Evolutionary conservation across 2,113 vertebrate species (phyloP).

Genomic region (Ovibos moschatus): DNA sequence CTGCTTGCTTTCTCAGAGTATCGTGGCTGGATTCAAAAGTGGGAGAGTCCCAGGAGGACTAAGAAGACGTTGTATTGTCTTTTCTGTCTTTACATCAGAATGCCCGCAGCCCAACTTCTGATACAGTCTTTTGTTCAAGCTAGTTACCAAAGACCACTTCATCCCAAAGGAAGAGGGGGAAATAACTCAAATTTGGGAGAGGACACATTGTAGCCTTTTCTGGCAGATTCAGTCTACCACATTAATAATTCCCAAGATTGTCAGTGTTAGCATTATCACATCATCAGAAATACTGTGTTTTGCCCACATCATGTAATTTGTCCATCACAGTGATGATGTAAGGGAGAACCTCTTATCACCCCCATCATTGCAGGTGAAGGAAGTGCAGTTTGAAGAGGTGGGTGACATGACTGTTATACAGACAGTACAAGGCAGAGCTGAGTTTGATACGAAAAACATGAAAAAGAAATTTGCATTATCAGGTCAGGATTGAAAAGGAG

Average conservation of each 20-base stretch:
- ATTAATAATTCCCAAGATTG: too few relatives aligned
- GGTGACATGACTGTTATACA: background rate
- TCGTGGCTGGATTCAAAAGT: background rate
- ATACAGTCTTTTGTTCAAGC: background rate
- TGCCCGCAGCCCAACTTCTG: background rate
- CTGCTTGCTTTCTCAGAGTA: background rate
- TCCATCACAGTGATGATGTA: accelerated
- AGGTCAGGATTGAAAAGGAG: background rate
- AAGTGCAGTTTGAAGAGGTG: background rate
- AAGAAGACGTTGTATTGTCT: background rate
- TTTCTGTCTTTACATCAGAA: background rate
- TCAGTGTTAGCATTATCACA: background rate
- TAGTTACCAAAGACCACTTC: background rate
- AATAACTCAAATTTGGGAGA: background rate
- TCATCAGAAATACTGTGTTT: background rate
- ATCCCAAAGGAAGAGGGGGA: background rate
- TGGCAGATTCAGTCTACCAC: too few relatives aligned
- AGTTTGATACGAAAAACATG: accelerated
- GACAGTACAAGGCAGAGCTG: too few relatives aligned
- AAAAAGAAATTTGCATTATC: background rate
- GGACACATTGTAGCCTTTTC: accelerated
- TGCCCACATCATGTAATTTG: accelerated
- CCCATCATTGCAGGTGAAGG: background rate
- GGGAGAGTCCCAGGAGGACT: background rate
- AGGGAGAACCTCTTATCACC: background rate